Evolutionary conservation across 2,888 invertebrate species (phyloP).

Genomic region (Seira sanloemensis): DNA sequence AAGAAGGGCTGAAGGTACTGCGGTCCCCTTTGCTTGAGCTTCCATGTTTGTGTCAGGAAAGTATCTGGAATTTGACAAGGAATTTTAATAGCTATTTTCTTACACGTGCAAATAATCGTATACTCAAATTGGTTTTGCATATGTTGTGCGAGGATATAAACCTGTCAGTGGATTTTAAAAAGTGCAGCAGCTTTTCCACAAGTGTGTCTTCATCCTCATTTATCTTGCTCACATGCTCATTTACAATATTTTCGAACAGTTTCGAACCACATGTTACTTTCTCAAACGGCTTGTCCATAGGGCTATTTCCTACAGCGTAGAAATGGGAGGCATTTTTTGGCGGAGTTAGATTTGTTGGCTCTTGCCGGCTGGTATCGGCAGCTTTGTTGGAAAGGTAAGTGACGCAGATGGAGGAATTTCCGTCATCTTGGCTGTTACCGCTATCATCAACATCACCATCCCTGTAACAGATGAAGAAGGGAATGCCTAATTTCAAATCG

Average conservation of each 20-base stretch:
- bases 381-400: slow-evolving; percentile 34
- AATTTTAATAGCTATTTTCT: not conserved
- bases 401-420: slow-evolving; percentile 21
- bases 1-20: slow-evolving; percentile 1
- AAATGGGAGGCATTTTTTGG: slow-evolving; percentile 29
- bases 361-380: not conserved
- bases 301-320: slow-evolving; percentile 68
- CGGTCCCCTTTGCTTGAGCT: slow-evolving; percentile 33
- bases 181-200: slow-evolving; percentile 46
- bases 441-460: no score
- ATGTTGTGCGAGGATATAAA: no score
- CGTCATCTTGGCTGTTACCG: not conserved
- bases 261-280: slow-evolving; percentile 62
- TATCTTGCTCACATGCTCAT: slow-evolving; percentile 12
- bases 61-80: slow-evolving; percentile 33
- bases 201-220: slow-evolving; percentile 12
- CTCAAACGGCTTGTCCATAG: slow-evolving; percentile 59
- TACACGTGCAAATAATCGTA: no score
- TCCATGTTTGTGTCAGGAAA: slow-evolving; percentile 60
- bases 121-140: no score
- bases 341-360: slow-evolving; percentile 32
- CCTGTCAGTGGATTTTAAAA: slow-evolving; percentile 59
- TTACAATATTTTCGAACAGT: slow-evolving; percentile 58
- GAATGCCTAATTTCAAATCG: no score
- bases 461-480: no score